phyloP scores from a whole-genome alignment of 2,113 vertebrate genomes.

The Sander lucioperca region DNA sequence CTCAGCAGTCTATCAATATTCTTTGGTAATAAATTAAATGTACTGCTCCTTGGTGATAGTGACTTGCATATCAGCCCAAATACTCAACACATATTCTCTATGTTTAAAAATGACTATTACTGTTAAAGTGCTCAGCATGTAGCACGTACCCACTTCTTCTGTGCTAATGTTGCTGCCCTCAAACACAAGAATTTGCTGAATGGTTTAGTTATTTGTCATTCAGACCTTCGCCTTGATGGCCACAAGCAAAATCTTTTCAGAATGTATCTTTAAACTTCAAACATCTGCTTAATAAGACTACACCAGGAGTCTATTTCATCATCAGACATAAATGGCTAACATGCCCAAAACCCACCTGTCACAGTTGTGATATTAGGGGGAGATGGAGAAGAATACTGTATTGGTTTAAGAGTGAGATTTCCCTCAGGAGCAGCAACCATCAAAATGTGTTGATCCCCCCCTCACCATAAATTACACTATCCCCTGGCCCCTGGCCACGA shows the following conservation, averaged over 20 bases:
- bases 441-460: constrained; percentile 78
- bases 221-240: neutral
- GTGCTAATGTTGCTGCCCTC: neutral
- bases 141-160: neutral
- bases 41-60: neutral
- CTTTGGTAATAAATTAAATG: constrained; percentile 31
- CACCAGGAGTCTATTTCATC: constrained; percentile 28
- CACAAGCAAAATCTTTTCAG: neutral
- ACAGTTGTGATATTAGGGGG: constrained; percentile 39
- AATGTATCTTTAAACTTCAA: neutral
- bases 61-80: constrained; percentile 18
- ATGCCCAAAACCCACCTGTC: constrained; percentile 39
- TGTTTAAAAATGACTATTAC: neutral
- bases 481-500: constrained; percentile 73
- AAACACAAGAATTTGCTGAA: neutral
- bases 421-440: constrained; percentile 75
- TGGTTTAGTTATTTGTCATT: constrained; percentile 1
- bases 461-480: constrained; percentile 82
- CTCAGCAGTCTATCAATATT: constrained; percentile 56
- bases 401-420: constrained; percentile 80
- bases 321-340: constrained; percentile 43
- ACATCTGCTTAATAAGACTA: constrained; percentile 7
- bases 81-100: neutral
- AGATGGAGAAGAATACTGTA: constrained; percentile 65
- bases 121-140: neutral